Evolutionary conservation across 1,140 invertebrate genomes (phyloP).

Genomic region (Megathymus violae): DNA sequence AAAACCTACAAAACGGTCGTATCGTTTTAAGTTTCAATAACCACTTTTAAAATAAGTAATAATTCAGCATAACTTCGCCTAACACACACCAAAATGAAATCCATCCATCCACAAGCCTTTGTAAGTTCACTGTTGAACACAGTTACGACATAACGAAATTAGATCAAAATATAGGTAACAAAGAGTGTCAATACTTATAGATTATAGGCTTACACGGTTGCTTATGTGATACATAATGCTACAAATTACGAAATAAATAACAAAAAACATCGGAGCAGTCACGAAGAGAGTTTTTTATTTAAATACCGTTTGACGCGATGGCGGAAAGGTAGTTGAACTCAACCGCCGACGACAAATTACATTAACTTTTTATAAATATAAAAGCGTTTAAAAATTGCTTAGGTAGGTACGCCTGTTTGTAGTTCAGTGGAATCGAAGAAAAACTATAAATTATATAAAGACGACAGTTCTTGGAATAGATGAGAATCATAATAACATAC

Average conservation of each 20-base stretch:
- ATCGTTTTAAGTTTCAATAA: too few species aligned
- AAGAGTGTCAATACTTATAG: neutral
- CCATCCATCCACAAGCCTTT: too few species aligned
- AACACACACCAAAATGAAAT: too few species aligned
- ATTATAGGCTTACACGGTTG: neutral
- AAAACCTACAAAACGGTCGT: too few species aligned
- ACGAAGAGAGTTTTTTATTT: constrained; percentile 57
- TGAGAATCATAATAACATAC: neutral
- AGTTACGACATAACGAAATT: too few species aligned
- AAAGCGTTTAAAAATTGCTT: constrained; percentile 34
- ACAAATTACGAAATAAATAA: neutral
- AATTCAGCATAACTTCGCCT: too few species aligned
- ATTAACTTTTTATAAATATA: constrained; percentile 37
- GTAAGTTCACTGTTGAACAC: too few species aligned
- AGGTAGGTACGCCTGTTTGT: constrained; percentile 28
- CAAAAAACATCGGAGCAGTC: constrained; percentile 44
- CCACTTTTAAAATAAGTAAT: too few species aligned
- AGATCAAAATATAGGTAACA: neutral
- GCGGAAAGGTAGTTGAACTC: constrained; percentile 58
- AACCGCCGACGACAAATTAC: constrained; percentile 29
- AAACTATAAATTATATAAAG: constrained; percentile 28
- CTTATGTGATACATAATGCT: neutral
- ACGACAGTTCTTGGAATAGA: constrained; percentile 1
- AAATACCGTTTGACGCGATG: constrained; percentile 52
- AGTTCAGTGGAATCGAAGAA: constrained; percentile 18